phyloP scores from a whole-genome alignment of 2,888 invertebrate species.

The Liposcelis brunnea region DNA sequence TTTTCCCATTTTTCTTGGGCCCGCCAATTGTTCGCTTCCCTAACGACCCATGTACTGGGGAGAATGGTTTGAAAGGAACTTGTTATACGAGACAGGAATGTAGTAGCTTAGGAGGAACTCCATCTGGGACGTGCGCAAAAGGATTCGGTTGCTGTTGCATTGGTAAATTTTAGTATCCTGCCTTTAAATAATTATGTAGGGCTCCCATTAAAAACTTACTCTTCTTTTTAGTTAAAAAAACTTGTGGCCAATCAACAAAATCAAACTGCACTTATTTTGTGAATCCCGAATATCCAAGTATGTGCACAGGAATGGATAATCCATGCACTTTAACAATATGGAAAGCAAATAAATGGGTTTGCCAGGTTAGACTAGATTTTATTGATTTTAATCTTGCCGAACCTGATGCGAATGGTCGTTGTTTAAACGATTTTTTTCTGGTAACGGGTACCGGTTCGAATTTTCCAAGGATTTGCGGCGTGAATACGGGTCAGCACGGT shows the following conservation, averaged over 20 bases:
- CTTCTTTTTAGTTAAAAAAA: conserved; percentile 41
- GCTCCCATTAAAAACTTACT: conserved; percentile 3
- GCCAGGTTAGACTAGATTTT: conserved; percentile 59
- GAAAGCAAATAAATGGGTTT: conserved; percentile 30
- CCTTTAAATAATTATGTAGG: neutral
- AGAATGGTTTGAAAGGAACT: conserved; percentile 50
- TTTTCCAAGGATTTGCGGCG: conserved; percentile 52
- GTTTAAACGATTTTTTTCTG: conserved; percentile 49
- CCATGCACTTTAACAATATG: conserved; percentile 54
- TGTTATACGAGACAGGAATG: conserved; percentile 66
- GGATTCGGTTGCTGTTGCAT: conserved; percentile 67
- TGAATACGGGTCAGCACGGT: conserved; percentile 59
- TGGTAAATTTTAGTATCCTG: conserved; percentile 36
- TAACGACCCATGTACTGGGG: conserved; percentile 47
- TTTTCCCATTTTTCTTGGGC: conserved; percentile 42
- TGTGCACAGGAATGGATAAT: conserved; percentile 43
- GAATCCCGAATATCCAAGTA: conserved; percentile 56
- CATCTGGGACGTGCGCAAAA: conserved; percentile 55
- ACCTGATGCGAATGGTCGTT: conserved; percentile 54
- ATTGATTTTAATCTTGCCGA: conserved; percentile 51
- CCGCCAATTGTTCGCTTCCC: conserved; percentile 55
- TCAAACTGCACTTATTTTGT: conserved; percentile 73
- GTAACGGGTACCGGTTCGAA: conserved; percentile 49
- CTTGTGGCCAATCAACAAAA: conserved; percentile 51
- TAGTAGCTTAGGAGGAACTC: conserved; percentile 46